These are phyloP conservation scores for Celastrina argiolus DNA, from an alignment of 2,888 invertebrate genomes.

Conservation along the genomic window DNA sequence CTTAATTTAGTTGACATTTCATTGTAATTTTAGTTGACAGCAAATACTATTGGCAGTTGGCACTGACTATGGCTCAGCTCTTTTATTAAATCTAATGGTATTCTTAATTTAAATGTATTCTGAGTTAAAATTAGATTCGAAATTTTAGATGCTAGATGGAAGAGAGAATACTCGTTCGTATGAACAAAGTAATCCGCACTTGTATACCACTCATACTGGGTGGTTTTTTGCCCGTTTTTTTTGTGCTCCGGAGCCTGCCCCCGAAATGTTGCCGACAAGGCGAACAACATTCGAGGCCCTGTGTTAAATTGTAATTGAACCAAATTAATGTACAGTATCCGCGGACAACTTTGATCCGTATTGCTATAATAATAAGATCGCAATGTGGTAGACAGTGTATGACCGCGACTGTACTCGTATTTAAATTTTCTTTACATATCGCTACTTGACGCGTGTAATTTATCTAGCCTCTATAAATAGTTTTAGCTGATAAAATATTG, in stretches of 20 bases:
- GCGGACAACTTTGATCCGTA: background rate
- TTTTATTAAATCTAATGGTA: no score
- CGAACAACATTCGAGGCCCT: slow-evolving; percentile 55
- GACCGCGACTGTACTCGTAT: background rate
- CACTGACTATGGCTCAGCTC: no score
- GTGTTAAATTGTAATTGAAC: slow-evolving; percentile 6
- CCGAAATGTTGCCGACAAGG: slow-evolving; percentile 65
- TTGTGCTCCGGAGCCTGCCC: slow-evolving; percentile 40
- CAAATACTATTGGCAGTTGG: no score
- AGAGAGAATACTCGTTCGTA: background rate
- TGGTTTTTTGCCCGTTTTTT: slow-evolving; percentile 13
- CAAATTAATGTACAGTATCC: slow-evolving; percentile 1
- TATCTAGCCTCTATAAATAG: background rate
- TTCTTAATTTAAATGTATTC: no score
- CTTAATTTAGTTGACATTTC: no score
- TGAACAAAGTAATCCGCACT: background rate
- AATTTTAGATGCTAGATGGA: no score
- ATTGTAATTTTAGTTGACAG: no score
- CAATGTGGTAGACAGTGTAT: background rate
- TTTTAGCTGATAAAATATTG: background rate
- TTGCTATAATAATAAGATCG: background rate
- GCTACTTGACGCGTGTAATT: background rate
- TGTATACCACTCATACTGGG: background rate
- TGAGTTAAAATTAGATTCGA: no score
- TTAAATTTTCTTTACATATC: background rate